Evolutionary conservation across 2,797 vertebrate species (phyloP), one percentile per base, ranked within the genome.

Genomic region (Esox masquinongy): DNA sequence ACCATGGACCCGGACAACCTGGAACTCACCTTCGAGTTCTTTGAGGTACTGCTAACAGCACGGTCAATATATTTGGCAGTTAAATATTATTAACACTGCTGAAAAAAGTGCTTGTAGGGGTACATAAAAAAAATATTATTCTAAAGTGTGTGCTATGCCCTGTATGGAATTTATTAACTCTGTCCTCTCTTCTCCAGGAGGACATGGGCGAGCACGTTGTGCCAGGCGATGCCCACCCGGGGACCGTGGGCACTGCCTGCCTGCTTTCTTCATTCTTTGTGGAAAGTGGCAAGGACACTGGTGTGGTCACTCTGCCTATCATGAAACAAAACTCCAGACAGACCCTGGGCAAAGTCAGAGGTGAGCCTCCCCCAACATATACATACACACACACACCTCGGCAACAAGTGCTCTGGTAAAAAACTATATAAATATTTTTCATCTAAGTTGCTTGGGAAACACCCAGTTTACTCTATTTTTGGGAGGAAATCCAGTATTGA

Each of bases 1-100:
- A 98, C 96, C 70, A 97, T 99, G 97, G 96, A 97, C 69, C 98
- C 98, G 3, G 95, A 98, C 87, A 99, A 99, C 90, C 89, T 99
- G 74, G 98, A 99, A 84, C 90, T 99, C 66, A 96, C 95, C 70
- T 97, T 99, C 88, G 97, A 99, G 90, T 99, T 99, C 87, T 99
- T 99, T 91, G 98, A 99, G 96, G 97, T 98, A 81, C 78, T 2
- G 17, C 26, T 31, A 16, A 36, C 17, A 17, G 56, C 64, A 34
- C 14, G 64, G 7, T 17, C 15, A 31, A 17, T 9, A 31, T 31
- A 34, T 67, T 34, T 1, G 31, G 5, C 15, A 8, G 31, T 34
- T 17, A 29, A 31, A 12, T 17, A 34, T 31, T 66, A 64, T 51
- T 15, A 8, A 6, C 51, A n/a, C 51, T 59, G 16, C 7, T 7